Conservation (phyloP, 2,797 vertebrate genomes). For the Numenius phaeopus region DNA sequence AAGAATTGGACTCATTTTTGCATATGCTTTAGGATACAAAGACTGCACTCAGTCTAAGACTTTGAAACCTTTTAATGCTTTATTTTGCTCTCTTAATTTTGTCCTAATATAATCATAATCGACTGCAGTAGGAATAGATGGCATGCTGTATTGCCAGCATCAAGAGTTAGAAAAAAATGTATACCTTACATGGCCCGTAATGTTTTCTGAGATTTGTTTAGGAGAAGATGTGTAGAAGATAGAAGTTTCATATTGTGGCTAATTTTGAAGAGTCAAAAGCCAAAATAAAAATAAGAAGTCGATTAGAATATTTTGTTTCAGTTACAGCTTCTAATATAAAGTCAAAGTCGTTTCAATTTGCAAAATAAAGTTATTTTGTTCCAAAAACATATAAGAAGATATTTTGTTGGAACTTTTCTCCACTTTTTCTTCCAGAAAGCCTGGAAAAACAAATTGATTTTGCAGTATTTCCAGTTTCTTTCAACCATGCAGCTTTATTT, state of each 20-base stretch:
- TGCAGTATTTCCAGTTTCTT: slow-evolving; percentile 16
- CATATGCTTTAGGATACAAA: background rate
- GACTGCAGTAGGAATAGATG: background rate
- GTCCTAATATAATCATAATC: background rate
- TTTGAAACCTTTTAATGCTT: background rate
- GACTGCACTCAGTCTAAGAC: background rate
- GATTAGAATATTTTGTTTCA: background rate
- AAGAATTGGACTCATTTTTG: background rate
- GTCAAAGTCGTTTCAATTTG: background rate
- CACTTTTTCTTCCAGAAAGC: background rate
- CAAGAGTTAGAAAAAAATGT: background rate
- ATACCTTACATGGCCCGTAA: background rate
- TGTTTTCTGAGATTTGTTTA: background rate
- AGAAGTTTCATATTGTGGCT: background rate
- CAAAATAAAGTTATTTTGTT: background rate
- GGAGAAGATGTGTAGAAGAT: background rate
- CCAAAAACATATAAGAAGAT: background rate
- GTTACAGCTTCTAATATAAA: background rate
- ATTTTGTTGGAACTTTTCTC: background rate
- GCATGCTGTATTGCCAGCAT: background rate
- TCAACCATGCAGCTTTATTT: background rate
- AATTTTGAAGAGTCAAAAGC: background rate
- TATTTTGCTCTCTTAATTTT: background rate
- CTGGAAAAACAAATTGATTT: background rate
- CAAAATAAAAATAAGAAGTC: background rate